Evolutionary conservation across 2,113 vertebrate species (phyloP), one percentile per base, ranked within the genome.

Genomic region (Myodes glareolus): DNA sequence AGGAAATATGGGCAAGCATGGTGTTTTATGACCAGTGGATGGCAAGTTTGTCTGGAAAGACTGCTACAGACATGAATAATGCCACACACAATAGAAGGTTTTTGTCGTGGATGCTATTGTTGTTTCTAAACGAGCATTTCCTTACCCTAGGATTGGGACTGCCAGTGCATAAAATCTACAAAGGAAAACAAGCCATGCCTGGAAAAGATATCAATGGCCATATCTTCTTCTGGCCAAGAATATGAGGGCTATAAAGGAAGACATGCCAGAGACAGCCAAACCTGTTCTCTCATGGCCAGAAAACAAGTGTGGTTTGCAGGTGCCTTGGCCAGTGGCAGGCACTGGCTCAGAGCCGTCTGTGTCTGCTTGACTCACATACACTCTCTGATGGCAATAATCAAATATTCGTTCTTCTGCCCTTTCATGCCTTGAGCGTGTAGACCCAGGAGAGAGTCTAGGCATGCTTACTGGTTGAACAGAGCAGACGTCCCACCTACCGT

Each of bases 71-170:
- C 93, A 47, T 91, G 67, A 86, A 58, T 92, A 67, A 94, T 94
- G 61, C 90, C 92, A 88, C 25, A 63, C 33, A 88, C 73, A 95
- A 78, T 96, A 90, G 52, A 89, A 39, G 2, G 12, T 5, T 12
- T 73, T 75, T 63, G 3, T 84, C 50, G 5, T 36, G 84, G 73
- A 65, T 92, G 45, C 42, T 86, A 16, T 31, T 89, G 76, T 77
- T 93, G 78, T 94, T 93, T 19, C 81, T 92, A 88, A 94, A 96
- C 36, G 55, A 78, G 84, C 47, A 63, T 97, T 95, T 96, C 42
- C 63, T 96, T 84, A 96, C 72, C 73, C 72, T 33, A 90, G 61
- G 25, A 17, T 92, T 91, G 72, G 84, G 91, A n/a, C 27, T 7
- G 45, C 91, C 92, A 94, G 2, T 55, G 47, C 67, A 91, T 91